Evolutionary conservation across 2,888 invertebrate genomes (phyloP).

Genomic region (Exocentrus adspersus): DNA sequence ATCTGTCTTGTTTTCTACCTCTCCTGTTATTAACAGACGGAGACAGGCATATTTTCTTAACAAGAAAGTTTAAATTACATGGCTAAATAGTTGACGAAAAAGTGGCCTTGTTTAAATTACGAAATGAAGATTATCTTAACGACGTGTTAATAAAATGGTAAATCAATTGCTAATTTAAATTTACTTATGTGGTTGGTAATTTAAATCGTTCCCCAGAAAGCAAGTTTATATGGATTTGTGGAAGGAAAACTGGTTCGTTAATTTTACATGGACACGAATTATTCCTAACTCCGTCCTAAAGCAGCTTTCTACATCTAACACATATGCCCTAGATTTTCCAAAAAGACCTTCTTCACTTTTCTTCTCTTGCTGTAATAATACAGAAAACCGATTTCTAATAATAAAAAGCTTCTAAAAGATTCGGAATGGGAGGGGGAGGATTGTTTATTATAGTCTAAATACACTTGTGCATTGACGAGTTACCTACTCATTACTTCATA

Average conservation of each 20-base stretch:
- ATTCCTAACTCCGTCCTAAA: too few relatives aligned
- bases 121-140: slow-evolving; percentile 10
- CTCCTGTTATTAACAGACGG: slow-evolving; percentile 27
- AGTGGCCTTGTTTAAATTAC: slow-evolving; percentile 15
- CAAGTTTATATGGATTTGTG: background rate
- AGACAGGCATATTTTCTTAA: slow-evolving; percentile 19
- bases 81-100: slow-evolving; percentile 27
- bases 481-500: background rate
- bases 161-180: background rate
- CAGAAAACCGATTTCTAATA: too few relatives aligned
- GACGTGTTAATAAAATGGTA: slow-evolving; percentile 6
- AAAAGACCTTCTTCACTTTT: too few relatives aligned
- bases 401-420: too few relatives aligned
- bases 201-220: slow-evolving; percentile 7
- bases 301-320: too few relatives aligned
- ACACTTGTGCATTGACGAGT: background rate
- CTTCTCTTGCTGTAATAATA: too few relatives aligned
- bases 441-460: background rate
- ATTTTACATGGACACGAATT: too few relatives aligned
- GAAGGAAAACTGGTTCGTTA: too few relatives aligned
- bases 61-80: slow-evolving; percentile 33
- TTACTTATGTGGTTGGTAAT: background rate
- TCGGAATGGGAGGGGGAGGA: too few relatives aligned
- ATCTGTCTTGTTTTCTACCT: slow-evolving; percentile 35
- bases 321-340: too few relatives aligned